phyloP scores from a whole-genome alignment of 2,888 invertebrate species.

The Drosophila lutescens region DNA sequence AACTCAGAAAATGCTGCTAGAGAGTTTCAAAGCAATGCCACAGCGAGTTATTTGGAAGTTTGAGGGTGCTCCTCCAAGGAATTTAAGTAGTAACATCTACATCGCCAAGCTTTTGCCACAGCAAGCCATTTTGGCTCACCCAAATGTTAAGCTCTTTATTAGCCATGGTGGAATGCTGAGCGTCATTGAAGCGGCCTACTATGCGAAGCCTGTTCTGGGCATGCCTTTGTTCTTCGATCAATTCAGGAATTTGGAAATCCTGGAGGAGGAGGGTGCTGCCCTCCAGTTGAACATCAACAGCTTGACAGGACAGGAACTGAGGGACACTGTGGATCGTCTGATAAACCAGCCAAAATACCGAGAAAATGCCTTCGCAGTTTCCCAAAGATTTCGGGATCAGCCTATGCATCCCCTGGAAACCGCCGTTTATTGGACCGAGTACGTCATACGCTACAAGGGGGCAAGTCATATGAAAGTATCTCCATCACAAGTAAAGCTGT shows the following conservation, averaged over 20 bases:
- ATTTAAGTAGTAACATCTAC: constrained; percentile 65
- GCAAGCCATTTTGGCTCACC: constrained; percentile 84
- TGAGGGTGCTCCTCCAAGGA: constrained; percentile 71
- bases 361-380: constrained; percentile 49
- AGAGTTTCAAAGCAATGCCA: constrained; percentile 57
- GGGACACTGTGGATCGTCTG: constrained; percentile 55
- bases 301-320: constrained; percentile 77
- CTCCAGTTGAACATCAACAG: constrained; percentile 75
- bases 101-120: constrained; percentile 83
- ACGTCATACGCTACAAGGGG: constrained; percentile 80
- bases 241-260: constrained; percentile 84
- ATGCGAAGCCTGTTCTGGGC: constrained; percentile 84
- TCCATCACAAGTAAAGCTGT: constrained; percentile 70
- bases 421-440: constrained; percentile 82
- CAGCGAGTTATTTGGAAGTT: constrained; percentile 84
- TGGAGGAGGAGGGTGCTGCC: constrained; percentile 70
- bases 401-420: constrained; percentile 75
- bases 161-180: constrained; percentile 85
- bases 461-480: constrained; percentile 79
- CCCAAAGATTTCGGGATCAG: constrained; percentile 76
- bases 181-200: constrained; percentile 83
- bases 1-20: constrained; percentile 54
- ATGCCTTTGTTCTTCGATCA: constrained; percentile 85
- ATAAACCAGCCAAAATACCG: constrained; percentile 56
- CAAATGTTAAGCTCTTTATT: constrained; percentile 84